Percentiles rank a stretch among this genome's conserved stretches.
Evolutionary conservation across 2,797 vertebrate species (phyloP).

Genomic region (Syndactyla subalaris): DNA sequence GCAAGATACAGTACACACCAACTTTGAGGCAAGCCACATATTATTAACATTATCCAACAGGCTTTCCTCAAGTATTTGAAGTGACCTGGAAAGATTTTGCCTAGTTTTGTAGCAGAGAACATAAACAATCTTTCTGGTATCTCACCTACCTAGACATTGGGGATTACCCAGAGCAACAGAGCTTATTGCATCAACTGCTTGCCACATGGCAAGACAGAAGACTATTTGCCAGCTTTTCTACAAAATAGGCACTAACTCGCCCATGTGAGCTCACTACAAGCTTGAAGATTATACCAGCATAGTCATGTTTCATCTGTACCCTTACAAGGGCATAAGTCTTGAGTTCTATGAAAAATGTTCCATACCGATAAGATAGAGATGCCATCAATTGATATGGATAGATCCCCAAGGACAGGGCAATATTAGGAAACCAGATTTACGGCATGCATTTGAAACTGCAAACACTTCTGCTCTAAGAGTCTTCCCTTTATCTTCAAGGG

Average conservation of each 20-base stretch:
- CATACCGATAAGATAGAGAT: neutral
- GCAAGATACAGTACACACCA: neutral
- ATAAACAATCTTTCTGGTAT: neutral
- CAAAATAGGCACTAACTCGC: neutral
- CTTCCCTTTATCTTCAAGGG: neutral
- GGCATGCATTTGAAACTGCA: neutral
- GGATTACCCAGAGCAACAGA: neutral
- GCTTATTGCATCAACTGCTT: neutral
- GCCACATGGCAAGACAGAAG: neutral
- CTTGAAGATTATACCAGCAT: neutral
- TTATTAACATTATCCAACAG: neutral
- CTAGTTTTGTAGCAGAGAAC: neutral
- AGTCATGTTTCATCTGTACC: neutral
- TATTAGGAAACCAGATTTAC: neutral
- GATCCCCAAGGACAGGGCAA: neutral
- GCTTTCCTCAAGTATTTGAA: neutral
- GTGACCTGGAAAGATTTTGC: neutral
- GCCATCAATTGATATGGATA: fast-evolving
- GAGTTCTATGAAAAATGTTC: neutral
- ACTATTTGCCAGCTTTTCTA: neutral
- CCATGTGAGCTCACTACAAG: neutral
- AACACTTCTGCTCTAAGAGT: neutral
- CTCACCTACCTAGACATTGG: neutral
- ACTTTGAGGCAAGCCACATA: neutral
- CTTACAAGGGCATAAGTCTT: neutral